Conservation (phyloP, 2,797 vertebrate genomes). For the Falco concolor region DNA sequence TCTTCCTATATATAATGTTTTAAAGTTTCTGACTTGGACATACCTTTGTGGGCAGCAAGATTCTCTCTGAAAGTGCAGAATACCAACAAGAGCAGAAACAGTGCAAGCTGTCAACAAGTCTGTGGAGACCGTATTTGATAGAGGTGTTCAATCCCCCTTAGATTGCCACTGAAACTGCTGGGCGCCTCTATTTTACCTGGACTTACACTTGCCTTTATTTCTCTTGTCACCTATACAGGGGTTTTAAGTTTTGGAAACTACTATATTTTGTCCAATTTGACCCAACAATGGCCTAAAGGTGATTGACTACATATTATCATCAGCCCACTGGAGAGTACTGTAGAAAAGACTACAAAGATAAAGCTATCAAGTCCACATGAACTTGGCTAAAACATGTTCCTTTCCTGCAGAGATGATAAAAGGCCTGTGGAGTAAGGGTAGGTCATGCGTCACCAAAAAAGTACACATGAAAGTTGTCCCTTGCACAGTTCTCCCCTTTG, state of each 20-base stretch:
- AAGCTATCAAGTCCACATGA: not conserved
- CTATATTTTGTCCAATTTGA: not conserved
- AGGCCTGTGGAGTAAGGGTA: not conserved
- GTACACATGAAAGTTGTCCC: not conserved
- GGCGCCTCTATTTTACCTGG: not conserved
- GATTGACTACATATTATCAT: not conserved
- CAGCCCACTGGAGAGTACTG: not conserved
- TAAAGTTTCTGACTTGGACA: not conserved
- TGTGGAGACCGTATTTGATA: not conserved
- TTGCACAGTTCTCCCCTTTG: not conserved
- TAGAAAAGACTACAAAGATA: not conserved
- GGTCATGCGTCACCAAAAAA: not conserved
- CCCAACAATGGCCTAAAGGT: not conserved
- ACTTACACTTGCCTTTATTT: not conserved
- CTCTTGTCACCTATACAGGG: not conserved
- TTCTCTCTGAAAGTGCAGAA: not conserved
- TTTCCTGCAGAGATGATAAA: constrained; percentile 16
- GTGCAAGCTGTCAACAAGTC: not conserved
- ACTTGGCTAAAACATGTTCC: not conserved
- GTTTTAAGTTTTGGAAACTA: not conserved
- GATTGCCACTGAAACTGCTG: not conserved
- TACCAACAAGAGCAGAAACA: not conserved
- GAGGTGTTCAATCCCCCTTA: not conserved
- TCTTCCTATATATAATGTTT: rapidly evolving
- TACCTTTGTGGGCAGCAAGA: not conserved